phyloP scores from a whole-genome alignment of 2,888 invertebrate genomes.

The Chloromyia formosa region DNA sequence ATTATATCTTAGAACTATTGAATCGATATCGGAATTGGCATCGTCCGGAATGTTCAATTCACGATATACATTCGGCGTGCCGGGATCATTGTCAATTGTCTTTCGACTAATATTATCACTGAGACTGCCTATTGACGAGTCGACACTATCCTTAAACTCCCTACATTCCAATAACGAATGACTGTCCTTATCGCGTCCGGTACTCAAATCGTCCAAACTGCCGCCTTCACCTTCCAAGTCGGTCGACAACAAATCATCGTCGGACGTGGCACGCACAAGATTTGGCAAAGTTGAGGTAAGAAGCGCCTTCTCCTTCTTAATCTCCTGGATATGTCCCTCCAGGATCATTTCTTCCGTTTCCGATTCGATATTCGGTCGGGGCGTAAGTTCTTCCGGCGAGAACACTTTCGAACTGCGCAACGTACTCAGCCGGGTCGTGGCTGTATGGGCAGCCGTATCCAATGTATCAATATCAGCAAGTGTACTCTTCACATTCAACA shows the following conservation, averaged over 20 bases:
- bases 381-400: constrained; percentile 62
- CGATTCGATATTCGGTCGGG: constrained; percentile 60
- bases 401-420: constrained; percentile 79
- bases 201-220: constrained; percentile 70
- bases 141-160: constrained; percentile 53
- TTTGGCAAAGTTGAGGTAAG: constrained; percentile 82
- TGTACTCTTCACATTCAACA: constrained; percentile 83
- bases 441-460: constrained; percentile 87
- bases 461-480: constrained; percentile 90
- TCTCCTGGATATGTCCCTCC: constrained; percentile 81
- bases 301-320: constrained; percentile 82
- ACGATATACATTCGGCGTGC: constrained; percentile 33
- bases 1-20: constrained; percentile 54
- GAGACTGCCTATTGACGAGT: constrained; percentile 52
- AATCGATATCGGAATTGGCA: constrained; percentile 51
- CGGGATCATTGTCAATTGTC: constrained; percentile 46
- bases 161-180: constrained; percentile 52
- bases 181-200: constrained; percentile 53
- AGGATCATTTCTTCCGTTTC: constrained; percentile 80
- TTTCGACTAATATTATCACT: constrained; percentile 49
- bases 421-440: constrained; percentile 79
- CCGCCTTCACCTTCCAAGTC: constrained; percentile 79
- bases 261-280: constrained; percentile 83
- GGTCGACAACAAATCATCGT: constrained; percentile 85
- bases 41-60: constrained; percentile 47